Conservation (phyloP, 2,113 vertebrate genomes). For the Oxygymnocypris stewartii region DNA sequence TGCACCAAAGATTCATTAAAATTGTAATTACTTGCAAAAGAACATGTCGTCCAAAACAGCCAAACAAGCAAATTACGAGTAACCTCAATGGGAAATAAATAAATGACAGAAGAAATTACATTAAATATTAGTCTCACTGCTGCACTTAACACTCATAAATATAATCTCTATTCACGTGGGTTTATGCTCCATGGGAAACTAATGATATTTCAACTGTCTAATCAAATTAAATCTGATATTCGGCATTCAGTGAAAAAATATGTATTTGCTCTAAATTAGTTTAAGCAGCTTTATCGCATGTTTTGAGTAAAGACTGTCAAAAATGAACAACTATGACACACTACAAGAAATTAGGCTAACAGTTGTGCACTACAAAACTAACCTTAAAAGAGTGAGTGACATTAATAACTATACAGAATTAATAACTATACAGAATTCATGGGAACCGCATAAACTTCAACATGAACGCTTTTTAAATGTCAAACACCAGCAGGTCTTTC, state of each 20-base stretch:
- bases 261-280: background rate
- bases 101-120: background rate
- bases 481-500: background rate
- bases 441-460: background rate
- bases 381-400: background rate
- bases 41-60: background rate
- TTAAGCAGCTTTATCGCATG: background rate
- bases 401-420: too few species aligned
- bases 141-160: background rate
- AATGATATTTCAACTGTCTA: background rate
- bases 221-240: background rate
- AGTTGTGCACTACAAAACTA: background rate
- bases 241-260: background rate
- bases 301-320: background rate
- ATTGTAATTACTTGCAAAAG: background rate
- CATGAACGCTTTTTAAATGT: background rate
- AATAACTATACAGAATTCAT: too few species aligned
- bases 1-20: background rate
- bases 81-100: background rate
- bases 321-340: background rate
- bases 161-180: background rate
- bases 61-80: background rate
- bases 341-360: background rate
- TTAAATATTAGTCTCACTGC: background rate
- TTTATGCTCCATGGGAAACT: background rate